A percentile compares a stretch with the other conserved stretches of the same genome.
Conservation (phyloP, 1,140 invertebrate species). For the Penaeus vannamei region DNA sequence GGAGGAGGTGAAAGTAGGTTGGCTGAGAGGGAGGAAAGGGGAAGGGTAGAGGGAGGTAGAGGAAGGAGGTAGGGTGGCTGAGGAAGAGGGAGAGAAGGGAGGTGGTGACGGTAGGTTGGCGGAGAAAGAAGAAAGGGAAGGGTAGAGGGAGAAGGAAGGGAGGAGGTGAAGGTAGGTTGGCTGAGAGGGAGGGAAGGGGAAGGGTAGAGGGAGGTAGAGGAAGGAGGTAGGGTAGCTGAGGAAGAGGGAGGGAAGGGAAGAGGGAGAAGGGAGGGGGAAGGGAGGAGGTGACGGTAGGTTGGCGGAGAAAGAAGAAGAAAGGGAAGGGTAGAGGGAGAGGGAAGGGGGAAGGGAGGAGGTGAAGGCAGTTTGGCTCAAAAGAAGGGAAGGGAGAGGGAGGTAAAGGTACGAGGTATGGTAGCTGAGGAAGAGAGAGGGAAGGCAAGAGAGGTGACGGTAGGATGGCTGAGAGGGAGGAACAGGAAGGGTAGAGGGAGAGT, state of each 20-base stretch:
- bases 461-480: no score
- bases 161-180: neutral
- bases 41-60: neutral
- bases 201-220: neutral
- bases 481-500: neutral
- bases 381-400: conserved; percentile 7
- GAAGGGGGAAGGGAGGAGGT: no score
- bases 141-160: no score
- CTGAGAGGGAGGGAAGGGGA: neutral
- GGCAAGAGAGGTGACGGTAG: neutral
- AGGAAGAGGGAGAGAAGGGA: neutral
- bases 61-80: no score
- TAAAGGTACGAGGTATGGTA: no score
- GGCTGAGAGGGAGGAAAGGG: no score
- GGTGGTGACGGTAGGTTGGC: no score
- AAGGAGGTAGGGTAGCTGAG: neutral
- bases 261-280: neutral
- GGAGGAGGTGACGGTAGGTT: neutral
- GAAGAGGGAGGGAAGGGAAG: neutral
- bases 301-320: no score
- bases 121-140: no score
- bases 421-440: neutral
- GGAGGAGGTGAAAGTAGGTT: neutral
- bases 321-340: neutral
- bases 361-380: neutral